Evolutionary conservation across 2,113 vertebrate species (phyloP), one percentile per base, ranked within the genome.

Genomic region (Thinocorus orbignyianus): DNA sequence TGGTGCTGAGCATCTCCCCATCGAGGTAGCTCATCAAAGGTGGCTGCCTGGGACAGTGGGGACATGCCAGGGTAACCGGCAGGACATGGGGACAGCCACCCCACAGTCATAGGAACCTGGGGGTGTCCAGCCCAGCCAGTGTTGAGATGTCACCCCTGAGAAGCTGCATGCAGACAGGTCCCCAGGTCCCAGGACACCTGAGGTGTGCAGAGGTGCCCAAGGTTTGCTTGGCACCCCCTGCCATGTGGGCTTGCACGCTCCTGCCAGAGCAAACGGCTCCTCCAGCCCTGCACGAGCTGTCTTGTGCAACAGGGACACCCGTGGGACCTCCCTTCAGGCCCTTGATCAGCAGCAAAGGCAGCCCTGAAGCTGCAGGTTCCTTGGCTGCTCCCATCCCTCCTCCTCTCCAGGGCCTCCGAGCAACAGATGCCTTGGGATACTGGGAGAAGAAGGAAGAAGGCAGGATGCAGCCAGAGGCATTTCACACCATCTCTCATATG

Each of bases 41-140:
- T 44, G 9, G 64, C 74, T 71, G 37, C n/a, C 42, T 37, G 71
- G 60, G 69, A 41, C 65, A n/a, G 81, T 13, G 73, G 49, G n/a
- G 60, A 94, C 69, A 17, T 44, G 78, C 72, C 2, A 4, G 41
- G 68, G 22, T 24, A 37, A 77, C 60, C 16, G 26, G 7, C 37
- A 57, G 52, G 60, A 62, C 49, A 12, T 0, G 0, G 52, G 23
- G 44, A 85, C 83, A 48, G 81, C 26, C 90, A 55, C 13, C 19
- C 5, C 7, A 0, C 1, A 58, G 41, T 16, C 0, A 0, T 15
- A 31, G 87, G 19, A 85, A 5, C 57, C 46, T 6, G 2, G 0
- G 1, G 13, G 46, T 39, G 35, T 54, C 31, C 57, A 39, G 62
- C 64, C 8, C 2, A 2, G 41, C 10, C 10, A 1, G 66, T 33